phyloP scores from a whole-genome alignment of 2,113 vertebrate genomes.

The Caretta caretta region DNA sequence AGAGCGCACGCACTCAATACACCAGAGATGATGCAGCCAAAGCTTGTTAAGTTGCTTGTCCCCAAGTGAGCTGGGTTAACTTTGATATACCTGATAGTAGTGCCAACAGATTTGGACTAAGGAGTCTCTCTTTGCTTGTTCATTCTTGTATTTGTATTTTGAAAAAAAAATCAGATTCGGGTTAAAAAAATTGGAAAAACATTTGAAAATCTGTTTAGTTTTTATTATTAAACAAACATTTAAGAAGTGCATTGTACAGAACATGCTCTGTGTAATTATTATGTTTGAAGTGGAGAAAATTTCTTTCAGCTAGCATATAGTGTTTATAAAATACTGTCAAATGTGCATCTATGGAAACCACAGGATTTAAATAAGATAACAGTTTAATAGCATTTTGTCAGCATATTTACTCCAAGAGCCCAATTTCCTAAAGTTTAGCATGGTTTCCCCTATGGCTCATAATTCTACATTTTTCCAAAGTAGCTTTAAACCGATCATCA shows the following conservation, averaged over 20 bases:
- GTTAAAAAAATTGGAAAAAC: background rate
- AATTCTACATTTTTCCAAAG: background rate
- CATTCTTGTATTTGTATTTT: background rate
- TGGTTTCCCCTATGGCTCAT: background rate
- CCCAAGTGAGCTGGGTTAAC: background rate
- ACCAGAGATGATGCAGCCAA: too few relatives aligned
- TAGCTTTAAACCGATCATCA: background rate
- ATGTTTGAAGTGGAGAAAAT: background rate
- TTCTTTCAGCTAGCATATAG: background rate
- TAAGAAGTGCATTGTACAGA: background rate
- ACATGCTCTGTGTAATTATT: background rate
- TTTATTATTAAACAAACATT: background rate
- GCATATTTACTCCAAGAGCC: constrained; percentile 4
- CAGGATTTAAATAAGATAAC: background rate
- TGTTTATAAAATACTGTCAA: constrained; percentile 14
- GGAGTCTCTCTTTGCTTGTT: background rate
- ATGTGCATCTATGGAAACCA: background rate
- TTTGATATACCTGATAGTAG: rapidly evolving
- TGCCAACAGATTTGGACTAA: background rate
- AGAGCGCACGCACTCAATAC: too few relatives aligned
- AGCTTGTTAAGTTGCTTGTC: too few relatives aligned
- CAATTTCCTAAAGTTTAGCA: background rate
- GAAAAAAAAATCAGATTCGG: background rate
- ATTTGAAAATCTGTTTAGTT: constrained; percentile 15
- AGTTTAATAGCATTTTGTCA: background rate